Percentiles rank a stretch among this genome's conserved stretches.
Evolutionary conservation across 2,113 vertebrate genomes (phyloP).

Genomic region (Chroicocephalus ridibundus): DNA sequence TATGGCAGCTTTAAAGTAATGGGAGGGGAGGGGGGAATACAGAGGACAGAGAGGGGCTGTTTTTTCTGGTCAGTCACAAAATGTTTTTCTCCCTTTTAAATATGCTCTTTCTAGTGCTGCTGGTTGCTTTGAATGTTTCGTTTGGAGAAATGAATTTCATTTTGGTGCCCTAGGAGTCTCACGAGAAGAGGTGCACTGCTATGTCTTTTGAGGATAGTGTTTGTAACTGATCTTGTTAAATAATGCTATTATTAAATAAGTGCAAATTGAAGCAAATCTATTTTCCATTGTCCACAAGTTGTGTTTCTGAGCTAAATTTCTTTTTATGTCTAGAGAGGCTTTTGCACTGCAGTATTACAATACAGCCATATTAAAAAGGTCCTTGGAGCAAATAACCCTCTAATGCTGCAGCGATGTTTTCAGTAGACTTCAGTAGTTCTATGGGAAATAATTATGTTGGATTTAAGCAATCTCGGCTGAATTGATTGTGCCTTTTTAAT

Average conservation of each 20-base stretch:
- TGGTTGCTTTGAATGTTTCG: constrained; percentile 20
- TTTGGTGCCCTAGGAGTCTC: constrained; percentile 7
- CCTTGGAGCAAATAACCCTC: constrained; percentile 69
- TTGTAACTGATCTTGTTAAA: constrained; percentile 54
- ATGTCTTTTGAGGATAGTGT: constrained; percentile 3
- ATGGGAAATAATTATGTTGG: not conserved
- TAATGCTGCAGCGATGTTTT: constrained; percentile 46
- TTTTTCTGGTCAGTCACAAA: not conserved
- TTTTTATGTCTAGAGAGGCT: constrained; percentile 53
- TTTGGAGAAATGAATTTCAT: constrained; percentile 40
- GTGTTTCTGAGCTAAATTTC: constrained; percentile 45
- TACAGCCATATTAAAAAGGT: constrained; percentile 84
- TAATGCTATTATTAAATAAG: constrained; percentile 52
- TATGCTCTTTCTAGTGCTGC: not conserved
- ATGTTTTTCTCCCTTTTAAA: not conserved
- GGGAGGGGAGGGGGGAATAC: too few relatives aligned
- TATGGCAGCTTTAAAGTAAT: not conserved
- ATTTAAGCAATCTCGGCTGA: constrained; percentile 15
- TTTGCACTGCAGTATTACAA: constrained; percentile 78
- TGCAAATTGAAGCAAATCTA: constrained; percentile 24
- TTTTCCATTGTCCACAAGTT: constrained; percentile 66
- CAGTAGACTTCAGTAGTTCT: constrained; percentile 40
- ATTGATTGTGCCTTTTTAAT: not conserved
- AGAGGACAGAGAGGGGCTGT: not conserved
- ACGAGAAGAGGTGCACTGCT: not conserved